A percentile compares a stretch with the other conserved stretches of the same genome.
These are phyloP conservation scores for Tupaia tana DNA, from an alignment of 2,113 vertebrate genomes.

Conservation along the genomic window DNA sequence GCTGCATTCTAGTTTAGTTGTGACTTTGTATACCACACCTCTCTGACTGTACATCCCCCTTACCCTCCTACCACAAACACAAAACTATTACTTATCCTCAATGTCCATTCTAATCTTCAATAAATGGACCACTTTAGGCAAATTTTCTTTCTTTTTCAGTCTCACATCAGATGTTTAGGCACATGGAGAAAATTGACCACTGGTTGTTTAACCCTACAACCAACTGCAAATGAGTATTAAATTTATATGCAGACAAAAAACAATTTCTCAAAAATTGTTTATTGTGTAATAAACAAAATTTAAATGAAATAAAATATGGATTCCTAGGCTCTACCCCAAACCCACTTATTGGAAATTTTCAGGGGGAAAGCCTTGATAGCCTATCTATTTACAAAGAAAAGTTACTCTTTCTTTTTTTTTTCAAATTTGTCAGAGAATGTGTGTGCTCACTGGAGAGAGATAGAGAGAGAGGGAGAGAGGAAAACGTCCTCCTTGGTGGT, in stretches of 20 bases:
- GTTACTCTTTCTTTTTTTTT: neutral
- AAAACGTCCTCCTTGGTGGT: too few species aligned
- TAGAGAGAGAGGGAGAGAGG: too few species aligned
- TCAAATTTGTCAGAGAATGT: too few species aligned
- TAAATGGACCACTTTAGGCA: neutral
- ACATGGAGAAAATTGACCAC: neutral
- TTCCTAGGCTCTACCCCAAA: neutral
- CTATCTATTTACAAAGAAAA: neutral
- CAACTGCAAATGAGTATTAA: neutral
- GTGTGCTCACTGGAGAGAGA: too few species aligned
- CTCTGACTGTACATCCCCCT: neutral
- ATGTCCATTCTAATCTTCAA: neutral
- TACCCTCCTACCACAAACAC: rapidly evolving
- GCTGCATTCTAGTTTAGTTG: too few species aligned
- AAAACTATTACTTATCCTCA: neutral
- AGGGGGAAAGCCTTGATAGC: neutral
- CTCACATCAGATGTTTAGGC: neutral
- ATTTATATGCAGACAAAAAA: neutral
- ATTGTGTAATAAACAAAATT: constrained; percentile 62
- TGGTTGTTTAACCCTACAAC: neutral
- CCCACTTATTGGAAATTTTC: neutral
- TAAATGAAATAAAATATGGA: constrained; percentile 28
- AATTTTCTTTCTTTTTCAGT: neutral
- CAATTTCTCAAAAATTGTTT: constrained; percentile 69
- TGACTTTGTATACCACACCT: neutral